Base-by-base conservation (phyloP, 2,113 vertebrate species). In the Chelonoidis abingdonii region DNA sequence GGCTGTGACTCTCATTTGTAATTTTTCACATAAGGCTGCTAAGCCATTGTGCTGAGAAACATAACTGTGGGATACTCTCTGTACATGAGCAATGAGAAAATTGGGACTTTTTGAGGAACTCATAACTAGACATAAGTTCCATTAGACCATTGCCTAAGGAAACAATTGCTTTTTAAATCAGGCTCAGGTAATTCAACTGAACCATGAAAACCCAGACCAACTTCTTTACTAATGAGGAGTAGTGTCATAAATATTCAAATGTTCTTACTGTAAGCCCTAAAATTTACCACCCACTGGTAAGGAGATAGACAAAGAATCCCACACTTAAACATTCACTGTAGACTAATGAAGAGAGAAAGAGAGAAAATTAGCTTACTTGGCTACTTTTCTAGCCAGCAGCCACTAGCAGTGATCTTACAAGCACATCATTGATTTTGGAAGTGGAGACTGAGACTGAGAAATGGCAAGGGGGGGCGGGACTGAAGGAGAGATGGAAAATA, bases 161-260 rank as follows among this genome's bases (percentile, higher is more conserved):
- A 96, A 97, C 91, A 97, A 95, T 62, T 95, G 41, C 44, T 82
- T 93, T 97, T 95, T 89, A 95, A 96, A 83, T 81, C 92, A 91
- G 57, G 87, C 41, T 75, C 93, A 95, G 91, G 94, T 95, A 96
- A 95, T 97, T 96, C 93, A 96, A 53, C 10, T 90, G 95, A 96
- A 93, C 90, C 69, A 85, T 91, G 69, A 94, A 97, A 97, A 96
- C 56, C 52, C 75, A 92, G 84, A 84, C 49, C 49, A 86, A 94
- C 52, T 80, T 95, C 84, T 84, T 54, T 83, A n/a, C 90, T 96
- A 97, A 97, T 95, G 93, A 97, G 83, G 44, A 56, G 29, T 88
- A 57, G 13, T 84, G 24, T 94, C 94, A 97, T 97, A 97, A 97
- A 97, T 97, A 97, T 97, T 97, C 95, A 96, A 86, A 90, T 95